These are phyloP conservation scores for Apostichopus leukothele DNA, from an alignment of 53 echinoderm and acorn worm genomes.

Conservation along the genomic window DNA sequence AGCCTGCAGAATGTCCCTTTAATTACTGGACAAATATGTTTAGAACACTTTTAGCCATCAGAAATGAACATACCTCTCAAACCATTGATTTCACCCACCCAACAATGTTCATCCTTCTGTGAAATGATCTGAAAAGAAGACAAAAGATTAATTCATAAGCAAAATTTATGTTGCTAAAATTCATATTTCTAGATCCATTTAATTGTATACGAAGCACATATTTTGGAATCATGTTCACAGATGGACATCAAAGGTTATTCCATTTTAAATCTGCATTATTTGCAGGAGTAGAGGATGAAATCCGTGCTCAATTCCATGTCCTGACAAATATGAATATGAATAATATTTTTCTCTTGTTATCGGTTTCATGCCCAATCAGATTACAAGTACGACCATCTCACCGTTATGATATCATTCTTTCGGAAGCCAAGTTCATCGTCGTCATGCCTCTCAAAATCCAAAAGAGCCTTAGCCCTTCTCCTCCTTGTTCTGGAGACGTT, in stretches of 20 bases:
- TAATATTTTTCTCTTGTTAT: neutral
- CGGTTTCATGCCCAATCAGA: neutral
- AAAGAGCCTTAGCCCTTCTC: slow-evolving; percentile 91
- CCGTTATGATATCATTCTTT: slow-evolving; percentile 98
- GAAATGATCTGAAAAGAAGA: slow-evolving; percentile 84
- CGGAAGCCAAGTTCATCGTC: slow-evolving; percentile 99
- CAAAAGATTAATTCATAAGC: too few relatives aligned
- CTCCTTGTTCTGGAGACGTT: slow-evolving; percentile 86
- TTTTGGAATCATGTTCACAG: too few relatives aligned
- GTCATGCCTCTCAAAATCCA: slow-evolving; percentile 99
- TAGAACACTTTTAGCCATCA: too few relatives aligned
- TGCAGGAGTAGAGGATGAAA: too few relatives aligned
- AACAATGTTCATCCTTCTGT: slow-evolving; percentile 98
- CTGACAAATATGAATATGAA: neutral
- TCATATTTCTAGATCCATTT: too few relatives aligned
- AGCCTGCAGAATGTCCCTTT: too few relatives aligned
- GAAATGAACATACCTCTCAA: slow-evolving; percentile 69
- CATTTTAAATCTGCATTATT: too few relatives aligned
- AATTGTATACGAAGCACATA: too few relatives aligned
- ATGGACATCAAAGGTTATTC: too few relatives aligned
- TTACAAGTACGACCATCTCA: slow-evolving; percentile 35
- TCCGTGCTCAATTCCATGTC: too few relatives aligned
- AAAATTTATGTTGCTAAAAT: too few relatives aligned
- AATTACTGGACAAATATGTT: too few relatives aligned
- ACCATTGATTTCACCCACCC: slow-evolving; percentile 98